These are phyloP conservation scores for Campopleginae sp. DNA, from an alignment of 2,888 invertebrate species.

Conservation along the genomic window DNA sequence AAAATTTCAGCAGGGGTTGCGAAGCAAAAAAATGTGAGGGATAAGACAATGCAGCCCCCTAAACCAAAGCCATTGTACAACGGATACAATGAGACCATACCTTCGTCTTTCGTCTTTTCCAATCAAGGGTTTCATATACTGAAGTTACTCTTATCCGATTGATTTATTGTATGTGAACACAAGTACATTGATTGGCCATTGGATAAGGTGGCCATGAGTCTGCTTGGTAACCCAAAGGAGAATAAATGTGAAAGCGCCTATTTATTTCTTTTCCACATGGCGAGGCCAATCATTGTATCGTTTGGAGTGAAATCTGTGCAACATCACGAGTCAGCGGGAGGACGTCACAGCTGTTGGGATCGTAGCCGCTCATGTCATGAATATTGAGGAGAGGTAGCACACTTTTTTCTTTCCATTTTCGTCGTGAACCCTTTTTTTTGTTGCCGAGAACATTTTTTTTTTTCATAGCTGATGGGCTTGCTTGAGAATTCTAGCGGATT, in stretches of 20 bases:
- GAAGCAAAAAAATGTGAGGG: conserved; percentile 9
- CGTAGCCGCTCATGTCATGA: conserved; percentile 4
- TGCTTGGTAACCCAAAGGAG: not conserved
- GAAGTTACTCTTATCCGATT: conserved; percentile 28
- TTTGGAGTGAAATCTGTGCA: not conserved
- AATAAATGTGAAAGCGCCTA: not conserved
- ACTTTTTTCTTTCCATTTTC: not conserved
- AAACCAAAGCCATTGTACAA: conserved; percentile 42
- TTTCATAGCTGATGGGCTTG: not conserved
- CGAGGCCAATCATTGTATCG: conserved; percentile 2
- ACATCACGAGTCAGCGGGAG: not conserved
- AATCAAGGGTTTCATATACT: conserved; percentile 44
- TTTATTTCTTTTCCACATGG: not conserved
- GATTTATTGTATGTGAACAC: conserved; percentile 35
- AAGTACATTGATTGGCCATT: conserved; percentile 24
- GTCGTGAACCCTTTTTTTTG: not conserved
- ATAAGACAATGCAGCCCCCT: conserved; percentile 43
- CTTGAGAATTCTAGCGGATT: not conserved
- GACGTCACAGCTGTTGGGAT: conserved; percentile 16
- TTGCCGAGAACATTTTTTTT: not conserved
- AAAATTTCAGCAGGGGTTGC: not conserved
- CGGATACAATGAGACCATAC: conserved; percentile 39
- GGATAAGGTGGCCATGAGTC: not conserved
- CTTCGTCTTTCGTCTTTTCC: conserved; percentile 32
- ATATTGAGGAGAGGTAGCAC: conserved; percentile 18